Percentiles rank a stretch among this genome's conserved stretches.
These are phyloP conservation scores for Hermaeophaga mercurialis DNA, from an alignment of 2,888 invertebrate species.

Conservation along the genomic window DNA sequence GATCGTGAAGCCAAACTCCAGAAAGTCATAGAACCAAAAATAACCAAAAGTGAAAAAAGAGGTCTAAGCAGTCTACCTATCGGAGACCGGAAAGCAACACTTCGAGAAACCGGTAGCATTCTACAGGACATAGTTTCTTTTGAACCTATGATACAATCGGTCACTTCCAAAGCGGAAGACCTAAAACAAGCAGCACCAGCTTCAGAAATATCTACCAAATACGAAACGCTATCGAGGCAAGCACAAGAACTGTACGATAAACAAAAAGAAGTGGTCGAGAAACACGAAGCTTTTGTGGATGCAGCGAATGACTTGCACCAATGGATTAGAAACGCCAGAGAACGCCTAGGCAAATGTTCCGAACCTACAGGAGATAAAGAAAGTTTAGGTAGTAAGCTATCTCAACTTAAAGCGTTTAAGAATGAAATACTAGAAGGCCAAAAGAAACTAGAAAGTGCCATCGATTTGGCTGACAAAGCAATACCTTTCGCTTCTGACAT, in stretches of 20 bases:
- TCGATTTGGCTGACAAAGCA: conserved; percentile 86
- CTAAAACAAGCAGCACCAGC: conserved; percentile 89
- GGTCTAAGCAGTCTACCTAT: conserved; percentile 80
- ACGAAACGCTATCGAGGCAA: conserved; percentile 86
- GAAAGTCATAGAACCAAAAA: conserved; percentile 86
- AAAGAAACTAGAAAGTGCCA: conserved; percentile 78
- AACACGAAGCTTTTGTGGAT: conserved; percentile 90
- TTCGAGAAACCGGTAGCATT: conserved; percentile 90
- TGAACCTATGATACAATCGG: conserved; percentile 96
- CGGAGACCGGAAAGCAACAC: conserved; percentile 85
- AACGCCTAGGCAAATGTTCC: conserved; percentile 87
- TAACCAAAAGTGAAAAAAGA: conserved; percentile 77
- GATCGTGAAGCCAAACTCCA: conserved; percentile 91
- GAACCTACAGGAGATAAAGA: conserved; percentile 93
- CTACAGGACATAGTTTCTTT: conserved; percentile 96
- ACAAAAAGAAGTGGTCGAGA: conserved; percentile 87
- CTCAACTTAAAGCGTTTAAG: conserved; percentile 82
- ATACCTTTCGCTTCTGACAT: conserved; percentile 82
- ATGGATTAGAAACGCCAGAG: conserved; percentile 91
- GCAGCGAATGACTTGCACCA: conserved; percentile 89
- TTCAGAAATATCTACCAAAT: conserved; percentile 89
- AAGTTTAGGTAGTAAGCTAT: conserved; percentile 82
- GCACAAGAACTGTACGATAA: conserved; percentile 88
- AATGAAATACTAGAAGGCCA: conserved; percentile 85
- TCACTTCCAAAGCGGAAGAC: conserved; percentile 91